Conservation (phyloP, 2,797 vertebrate species). For the Rhinoraja longicauda region DNA sequence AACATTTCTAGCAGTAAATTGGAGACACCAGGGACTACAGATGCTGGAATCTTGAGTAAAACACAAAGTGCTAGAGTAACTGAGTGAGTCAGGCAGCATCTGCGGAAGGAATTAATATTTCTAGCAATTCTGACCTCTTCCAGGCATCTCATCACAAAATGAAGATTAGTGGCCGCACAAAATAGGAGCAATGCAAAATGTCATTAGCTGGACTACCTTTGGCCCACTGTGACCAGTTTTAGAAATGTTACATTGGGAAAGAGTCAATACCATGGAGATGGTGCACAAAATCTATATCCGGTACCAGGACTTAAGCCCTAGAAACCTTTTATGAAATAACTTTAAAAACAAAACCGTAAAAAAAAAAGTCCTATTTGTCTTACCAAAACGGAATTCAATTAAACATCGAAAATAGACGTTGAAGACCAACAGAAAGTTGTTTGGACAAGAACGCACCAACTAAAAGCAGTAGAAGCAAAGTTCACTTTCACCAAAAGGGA, state of each 20-base stretch:
- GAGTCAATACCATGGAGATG: not conserved
- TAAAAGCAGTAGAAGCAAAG: not conserved
- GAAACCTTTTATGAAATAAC: too few relatives aligned
- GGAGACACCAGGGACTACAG: too few relatives aligned
- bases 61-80: too few relatives aligned
- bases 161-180: not conserved
- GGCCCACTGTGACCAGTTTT: not conserved
- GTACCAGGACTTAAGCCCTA: not conserved
- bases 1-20: not conserved
- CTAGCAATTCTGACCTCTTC: not conserved
- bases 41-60: too few relatives aligned
- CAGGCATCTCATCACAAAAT: not conserved
- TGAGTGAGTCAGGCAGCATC: too few relatives aligned
- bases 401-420: not conserved
- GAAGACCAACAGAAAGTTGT: not conserved
- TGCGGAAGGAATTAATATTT: too few relatives aligned
- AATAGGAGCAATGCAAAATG: not conserved
- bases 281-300: not conserved
- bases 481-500: not conserved
- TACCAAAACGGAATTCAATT: not conserved
- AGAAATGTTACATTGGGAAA: not conserved
- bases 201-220: not conserved
- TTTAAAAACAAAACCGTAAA: not conserved
- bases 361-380: not conserved
- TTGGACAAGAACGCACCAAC: not conserved